A percentile compares a stretch with the other conserved stretches of the same genome.
Evolutionary conservation across 2,797 vertebrate species (phyloP).

Genomic region (Hapalemur alaotrensis): DNA sequence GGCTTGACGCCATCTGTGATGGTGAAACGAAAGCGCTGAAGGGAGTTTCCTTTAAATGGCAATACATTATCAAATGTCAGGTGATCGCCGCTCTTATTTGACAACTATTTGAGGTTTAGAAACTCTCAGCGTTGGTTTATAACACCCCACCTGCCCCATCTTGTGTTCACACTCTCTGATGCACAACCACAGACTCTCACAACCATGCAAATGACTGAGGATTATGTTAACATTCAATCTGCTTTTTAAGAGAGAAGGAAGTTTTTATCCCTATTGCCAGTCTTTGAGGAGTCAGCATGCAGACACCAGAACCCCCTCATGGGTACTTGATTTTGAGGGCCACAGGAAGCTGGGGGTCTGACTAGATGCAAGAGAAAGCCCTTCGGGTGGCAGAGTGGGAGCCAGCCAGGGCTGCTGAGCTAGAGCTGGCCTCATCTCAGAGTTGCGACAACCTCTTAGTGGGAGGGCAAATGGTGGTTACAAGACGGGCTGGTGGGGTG

Average conservation of each 20-base stretch:
- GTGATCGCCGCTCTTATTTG: constrained; percentile 42
- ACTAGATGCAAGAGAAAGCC: not conserved
- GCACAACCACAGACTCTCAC: not conserved
- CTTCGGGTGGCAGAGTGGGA: not conserved
- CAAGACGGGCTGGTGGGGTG: constrained; percentile 19
- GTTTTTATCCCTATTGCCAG: not conserved
- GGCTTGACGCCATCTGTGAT: not conserved
- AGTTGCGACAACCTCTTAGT: constrained; percentile 13
- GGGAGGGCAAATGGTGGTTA: constrained; percentile 45
- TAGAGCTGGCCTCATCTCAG: not conserved
- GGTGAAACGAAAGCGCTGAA: constrained; percentile 33
- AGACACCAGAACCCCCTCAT: not conserved
- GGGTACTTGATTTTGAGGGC: not conserved
- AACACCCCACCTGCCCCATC: constrained; percentile 14
- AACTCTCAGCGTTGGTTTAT: constrained; percentile 36
- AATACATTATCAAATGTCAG: not conserved
- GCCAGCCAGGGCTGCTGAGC: not conserved
- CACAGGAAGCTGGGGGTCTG: not conserved
- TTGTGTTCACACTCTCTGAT: not conserved
- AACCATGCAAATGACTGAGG: not conserved
- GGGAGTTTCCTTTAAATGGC: constrained; percentile 37
- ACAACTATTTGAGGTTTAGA: constrained; percentile 62
- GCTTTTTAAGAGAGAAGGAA: not conserved
- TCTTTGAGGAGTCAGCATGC: not conserved
- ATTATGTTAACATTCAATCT: not conserved